A percentile compares a stretch with the other conserved stretches of the same genome.
These are phyloP conservation scores for Pseudomyrmex pallidus DNA, from an alignment of 1,140 invertebrate species.

Conservation along the genomic window DNA sequence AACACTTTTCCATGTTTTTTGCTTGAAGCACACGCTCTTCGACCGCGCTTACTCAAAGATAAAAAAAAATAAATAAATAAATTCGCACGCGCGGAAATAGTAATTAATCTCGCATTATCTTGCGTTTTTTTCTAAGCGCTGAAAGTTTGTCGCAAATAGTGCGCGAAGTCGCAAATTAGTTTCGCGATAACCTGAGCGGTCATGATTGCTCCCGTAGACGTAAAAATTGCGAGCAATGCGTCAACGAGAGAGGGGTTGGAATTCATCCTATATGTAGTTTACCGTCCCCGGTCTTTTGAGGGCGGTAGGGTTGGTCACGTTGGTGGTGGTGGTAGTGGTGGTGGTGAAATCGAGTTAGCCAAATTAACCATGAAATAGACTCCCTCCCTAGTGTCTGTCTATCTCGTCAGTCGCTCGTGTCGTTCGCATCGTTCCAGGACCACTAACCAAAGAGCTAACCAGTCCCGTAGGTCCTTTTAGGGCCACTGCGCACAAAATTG, in stretches of 20 bases:
- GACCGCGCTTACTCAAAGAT: not conserved
- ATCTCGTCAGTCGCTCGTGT: slow-evolving; percentile 77
- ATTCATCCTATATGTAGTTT: slow-evolving; percentile 76
- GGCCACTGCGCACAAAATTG: slow-evolving; percentile 72
- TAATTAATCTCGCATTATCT: slow-evolving; percentile 21
- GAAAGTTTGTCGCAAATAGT: not conserved
- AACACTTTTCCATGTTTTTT: too few species aligned
- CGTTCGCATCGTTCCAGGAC: slow-evolving; percentile 75
- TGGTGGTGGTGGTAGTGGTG: slow-evolving; percentile 72
- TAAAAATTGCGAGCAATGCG: slow-evolving; percentile 54
- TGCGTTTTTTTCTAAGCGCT: not conserved
- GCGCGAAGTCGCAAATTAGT: slow-evolving; percentile 31
- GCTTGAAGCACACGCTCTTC: too few species aligned
- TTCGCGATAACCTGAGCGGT: slow-evolving; percentile 14
- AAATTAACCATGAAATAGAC: slow-evolving; percentile 86
- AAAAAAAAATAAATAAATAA: not conserved
- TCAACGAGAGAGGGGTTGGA: slow-evolving; percentile 65
- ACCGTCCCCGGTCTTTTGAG: slow-evolving; percentile 74
- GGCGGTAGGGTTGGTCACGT: slow-evolving; percentile 67
- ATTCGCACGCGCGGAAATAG: too few species aligned
- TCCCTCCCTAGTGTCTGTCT: slow-evolving; percentile 82
- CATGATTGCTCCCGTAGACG: slow-evolving; percentile 4
- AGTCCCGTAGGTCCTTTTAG: slow-evolving; percentile 75
- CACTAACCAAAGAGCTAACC: slow-evolving; percentile 75
- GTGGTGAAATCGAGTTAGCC: slow-evolving; percentile 83